Conservation (phyloP, 2,113 vertebrate species). For the Aptenodytes patagonicus region DNA sequence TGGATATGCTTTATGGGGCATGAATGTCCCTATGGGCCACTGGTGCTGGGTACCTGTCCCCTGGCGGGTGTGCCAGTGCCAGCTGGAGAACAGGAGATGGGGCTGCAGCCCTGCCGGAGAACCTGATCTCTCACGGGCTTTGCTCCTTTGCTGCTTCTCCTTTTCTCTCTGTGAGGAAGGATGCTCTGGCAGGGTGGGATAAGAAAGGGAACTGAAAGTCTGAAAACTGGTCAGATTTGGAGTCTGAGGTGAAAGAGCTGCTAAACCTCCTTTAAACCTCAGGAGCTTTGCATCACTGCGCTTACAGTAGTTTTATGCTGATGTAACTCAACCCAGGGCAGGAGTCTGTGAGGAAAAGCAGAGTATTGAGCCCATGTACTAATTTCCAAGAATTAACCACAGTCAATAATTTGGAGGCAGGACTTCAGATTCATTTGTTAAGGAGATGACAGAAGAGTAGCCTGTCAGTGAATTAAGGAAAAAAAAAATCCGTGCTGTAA, state of each 20-base stretch:
- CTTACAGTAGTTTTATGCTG: not conserved
- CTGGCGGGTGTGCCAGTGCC: not conserved
- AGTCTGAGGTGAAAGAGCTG: not conserved
- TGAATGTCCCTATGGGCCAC: not conserved
- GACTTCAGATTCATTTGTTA: not conserved
- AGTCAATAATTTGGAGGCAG: not conserved
- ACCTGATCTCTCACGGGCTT: not conserved
- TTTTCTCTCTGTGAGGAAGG: not conserved
- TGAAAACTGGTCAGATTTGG: not conserved
- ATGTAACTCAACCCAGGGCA: not conserved
- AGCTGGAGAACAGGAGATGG: not conserved
- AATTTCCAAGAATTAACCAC: not conserved
- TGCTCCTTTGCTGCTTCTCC: not conserved
- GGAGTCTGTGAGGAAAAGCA: not conserved
- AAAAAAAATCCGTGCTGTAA: not conserved
- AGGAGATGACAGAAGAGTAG: not conserved
- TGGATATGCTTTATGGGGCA: not conserved
- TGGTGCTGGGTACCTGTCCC: too few relatives aligned
- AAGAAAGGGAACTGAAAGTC: not conserved
- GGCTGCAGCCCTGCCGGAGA: not conserved
- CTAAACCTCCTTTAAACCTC: not conserved
- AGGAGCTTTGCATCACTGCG: not conserved
- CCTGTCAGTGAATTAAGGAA: not conserved
- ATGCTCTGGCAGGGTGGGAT: not conserved
- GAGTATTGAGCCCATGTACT: not conserved